phyloP scores from a whole-genome alignment of 2,797 vertebrate species.

The Buphagus erythrorhynchus region DNA sequence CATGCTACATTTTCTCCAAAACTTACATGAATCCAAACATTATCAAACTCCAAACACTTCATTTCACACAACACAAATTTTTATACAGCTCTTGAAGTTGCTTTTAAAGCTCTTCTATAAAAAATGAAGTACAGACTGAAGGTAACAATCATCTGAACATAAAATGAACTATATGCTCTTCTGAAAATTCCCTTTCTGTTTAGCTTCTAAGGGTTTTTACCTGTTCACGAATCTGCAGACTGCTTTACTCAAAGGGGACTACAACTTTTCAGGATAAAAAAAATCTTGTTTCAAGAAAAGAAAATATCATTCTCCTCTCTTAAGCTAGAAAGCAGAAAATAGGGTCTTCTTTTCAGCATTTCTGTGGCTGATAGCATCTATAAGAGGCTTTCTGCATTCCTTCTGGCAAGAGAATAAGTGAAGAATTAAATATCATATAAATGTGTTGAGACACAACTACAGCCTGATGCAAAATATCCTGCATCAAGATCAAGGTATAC shows the following conservation, averaged over 20 bases:
- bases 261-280: neutral
- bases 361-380: fast-evolving
- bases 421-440: neutral
- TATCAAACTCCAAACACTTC: neutral
- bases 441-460: neutral
- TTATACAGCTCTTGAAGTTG: neutral
- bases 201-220: neutral
- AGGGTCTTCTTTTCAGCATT: neutral
- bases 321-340: neutral
- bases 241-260: neutral
- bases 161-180: neutral
- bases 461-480: neutral
- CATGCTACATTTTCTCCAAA: neutral
- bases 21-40: neutral
- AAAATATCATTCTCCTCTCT: neutral
- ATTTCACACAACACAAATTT: neutral
- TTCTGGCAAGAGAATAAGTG: neutral
- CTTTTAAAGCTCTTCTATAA: neutral
- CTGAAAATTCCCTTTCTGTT: neutral
- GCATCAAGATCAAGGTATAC: neutral
- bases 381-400: neutral
- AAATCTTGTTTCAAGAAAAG: neutral
- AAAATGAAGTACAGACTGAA: neutral
- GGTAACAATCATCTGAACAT: neutral
- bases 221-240: neutral